Percentiles rank a stretch among this genome's conserved stretches.
Evolutionary conservation across 2,888 invertebrate genomes (phyloP).

Genomic region (Pimpla rufipes): DNA sequence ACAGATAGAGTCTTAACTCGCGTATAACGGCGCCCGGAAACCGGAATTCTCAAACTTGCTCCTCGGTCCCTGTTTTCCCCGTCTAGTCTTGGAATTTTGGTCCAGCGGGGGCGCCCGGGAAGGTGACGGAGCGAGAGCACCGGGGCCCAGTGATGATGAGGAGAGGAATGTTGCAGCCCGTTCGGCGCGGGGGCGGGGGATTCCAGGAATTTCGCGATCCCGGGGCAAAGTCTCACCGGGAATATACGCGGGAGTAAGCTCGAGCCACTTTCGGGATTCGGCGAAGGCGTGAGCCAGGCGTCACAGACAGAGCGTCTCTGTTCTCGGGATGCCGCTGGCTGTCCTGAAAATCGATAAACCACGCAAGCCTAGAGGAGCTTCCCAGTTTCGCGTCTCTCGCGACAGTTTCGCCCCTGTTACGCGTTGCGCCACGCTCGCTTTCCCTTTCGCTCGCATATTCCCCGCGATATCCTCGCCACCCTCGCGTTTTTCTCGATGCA

Average conservation of each 20-base stretch:
- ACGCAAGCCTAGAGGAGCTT: constrained; percentile 44
- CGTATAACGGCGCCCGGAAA: neutral
- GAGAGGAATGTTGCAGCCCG: constrained; percentile 33
- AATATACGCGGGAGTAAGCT: constrained; percentile 3
- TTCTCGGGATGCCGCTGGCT: constrained; percentile 27
- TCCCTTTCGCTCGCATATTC: constrained; percentile 1
- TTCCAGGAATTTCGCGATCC: constrained; percentile 41
- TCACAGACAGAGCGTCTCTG: constrained; percentile 59
- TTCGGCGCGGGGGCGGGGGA: neutral
- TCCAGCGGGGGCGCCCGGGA: constrained; percentile 2
- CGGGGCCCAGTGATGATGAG: constrained; percentile 14
- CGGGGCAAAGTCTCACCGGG: neutral
- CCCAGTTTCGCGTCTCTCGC: constrained; percentile 7
- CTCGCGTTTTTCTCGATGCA: too few relatives aligned
- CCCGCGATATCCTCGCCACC: neutral
- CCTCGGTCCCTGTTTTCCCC: neutral
- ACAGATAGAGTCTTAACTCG: neutral
- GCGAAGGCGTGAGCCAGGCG: constrained; percentile 15
- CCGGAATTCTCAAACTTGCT: constrained; percentile 26
- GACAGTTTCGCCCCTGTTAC: constrained; percentile 5
- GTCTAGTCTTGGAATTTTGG: constrained; percentile 15
- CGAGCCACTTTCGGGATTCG: constrained; percentile 16
- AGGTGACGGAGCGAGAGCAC: neutral
- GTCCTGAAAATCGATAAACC: constrained; percentile 58
- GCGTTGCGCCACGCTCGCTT: neutral